phyloP scores from a whole-genome alignment of 2,888 invertebrate species.

The Ptychoptera albimana region DNA sequence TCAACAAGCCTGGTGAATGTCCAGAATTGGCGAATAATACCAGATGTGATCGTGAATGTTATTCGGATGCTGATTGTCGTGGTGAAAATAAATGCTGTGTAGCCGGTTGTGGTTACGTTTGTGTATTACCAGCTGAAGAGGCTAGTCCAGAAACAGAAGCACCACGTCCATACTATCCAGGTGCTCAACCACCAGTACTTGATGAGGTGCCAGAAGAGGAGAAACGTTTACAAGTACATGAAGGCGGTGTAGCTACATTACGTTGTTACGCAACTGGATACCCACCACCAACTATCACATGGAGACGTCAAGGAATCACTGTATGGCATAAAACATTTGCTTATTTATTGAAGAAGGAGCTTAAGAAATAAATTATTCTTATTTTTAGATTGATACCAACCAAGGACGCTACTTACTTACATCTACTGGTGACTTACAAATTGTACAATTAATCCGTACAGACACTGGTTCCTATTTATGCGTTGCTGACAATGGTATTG shows the following conservation, averaged over 20 bases:
- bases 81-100: conserved; percentile 67
- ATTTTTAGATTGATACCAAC: conserved; percentile 50
- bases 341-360: neutral
- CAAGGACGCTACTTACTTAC: conserved; percentile 54
- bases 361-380: conserved; percentile 1
- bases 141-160: conserved; percentile 28
- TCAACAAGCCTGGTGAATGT: conserved; percentile 52
- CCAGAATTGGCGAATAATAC: conserved; percentile 35
- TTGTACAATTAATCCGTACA: conserved; percentile 59
- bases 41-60: conserved; percentile 54
- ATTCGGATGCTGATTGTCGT: conserved; percentile 66
- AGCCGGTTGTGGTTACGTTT: conserved; percentile 60
- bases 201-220: conserved; percentile 36
- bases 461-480: conserved; percentile 81
- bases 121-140: conserved; percentile 38
- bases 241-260: conserved; percentile 58
- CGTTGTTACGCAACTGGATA: conserved; percentile 60
- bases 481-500: conserved; percentile 63
- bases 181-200: conserved; percentile 29
- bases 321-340: conserved; percentile 31
- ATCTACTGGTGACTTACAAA: conserved; percentile 62
- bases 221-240: conserved; percentile 44
- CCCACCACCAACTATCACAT: conserved; percentile 61
- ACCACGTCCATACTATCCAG: conserved; percentile 24
- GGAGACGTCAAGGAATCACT: conserved; percentile 55